phyloP scores from a whole-genome alignment of 2,113 vertebrate species.

The Oceanites oceanicus region DNA sequence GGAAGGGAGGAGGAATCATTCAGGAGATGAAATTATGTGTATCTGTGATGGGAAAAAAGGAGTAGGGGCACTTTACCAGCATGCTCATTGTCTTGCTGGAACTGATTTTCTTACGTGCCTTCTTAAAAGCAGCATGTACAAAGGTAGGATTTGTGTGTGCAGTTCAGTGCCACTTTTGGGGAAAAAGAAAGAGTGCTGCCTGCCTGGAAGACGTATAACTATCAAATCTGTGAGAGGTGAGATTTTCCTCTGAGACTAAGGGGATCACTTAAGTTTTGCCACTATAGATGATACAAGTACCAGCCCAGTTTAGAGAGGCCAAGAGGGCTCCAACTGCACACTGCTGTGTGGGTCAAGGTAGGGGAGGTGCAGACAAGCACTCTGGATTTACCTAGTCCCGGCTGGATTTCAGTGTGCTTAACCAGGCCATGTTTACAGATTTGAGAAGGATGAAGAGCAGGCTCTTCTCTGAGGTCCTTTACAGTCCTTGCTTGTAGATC shows the following conservation, averaged over 20 bases:
- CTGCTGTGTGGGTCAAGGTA: background rate
- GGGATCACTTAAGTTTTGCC: background rate
- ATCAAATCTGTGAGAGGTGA: background rate
- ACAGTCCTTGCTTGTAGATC: background rate
- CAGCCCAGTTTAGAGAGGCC: background rate
- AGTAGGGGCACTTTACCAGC: background rate
- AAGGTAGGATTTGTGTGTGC: background rate
- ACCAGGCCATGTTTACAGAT: background rate
- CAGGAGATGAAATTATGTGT: background rate
- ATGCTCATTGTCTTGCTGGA: background rate
- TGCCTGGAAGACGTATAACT: background rate
- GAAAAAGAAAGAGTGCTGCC: background rate
- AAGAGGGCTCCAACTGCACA: background rate
- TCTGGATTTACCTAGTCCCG: background rate
- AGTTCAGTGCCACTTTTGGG: background rate
- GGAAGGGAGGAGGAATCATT: background rate
- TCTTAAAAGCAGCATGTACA: background rate
- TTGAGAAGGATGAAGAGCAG: background rate
- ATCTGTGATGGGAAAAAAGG: background rate
- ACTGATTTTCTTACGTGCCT: background rate
- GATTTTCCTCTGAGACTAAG: background rate
- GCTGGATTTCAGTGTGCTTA: background rate
- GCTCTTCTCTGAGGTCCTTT: background rate
- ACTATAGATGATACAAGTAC: background rate
- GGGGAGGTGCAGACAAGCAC: background rate